Base-by-base conservation (phyloP, 2,797 vertebrate species). In the Thripadectes ignobilis region DNA sequence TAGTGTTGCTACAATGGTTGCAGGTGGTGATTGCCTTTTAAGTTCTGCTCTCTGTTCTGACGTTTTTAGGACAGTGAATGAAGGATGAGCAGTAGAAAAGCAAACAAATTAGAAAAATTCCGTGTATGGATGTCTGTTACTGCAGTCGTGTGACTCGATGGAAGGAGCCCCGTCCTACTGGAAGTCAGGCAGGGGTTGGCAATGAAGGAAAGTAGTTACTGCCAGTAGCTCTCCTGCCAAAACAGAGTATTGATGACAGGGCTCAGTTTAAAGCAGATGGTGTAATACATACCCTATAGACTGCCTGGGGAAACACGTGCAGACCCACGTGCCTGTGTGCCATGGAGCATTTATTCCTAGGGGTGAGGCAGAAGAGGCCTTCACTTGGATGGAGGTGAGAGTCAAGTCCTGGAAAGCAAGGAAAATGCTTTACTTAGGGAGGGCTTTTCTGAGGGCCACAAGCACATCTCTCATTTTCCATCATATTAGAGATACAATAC, bases 11-110 rank as follows among this genome's bases (percentile, higher is more conserved):
- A 6, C 2, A 13, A 22, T 16, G 51, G 34, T 74, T 91, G 95
- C 93, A 92, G 91, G 95, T 95, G 91, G 38, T 74, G 93, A 65
- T 88, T 80, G 89, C 87, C 69, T 95, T 93, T 95, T 80, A 91
- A 87, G 93, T 93, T 95, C 63, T 92, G 34, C 65, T 91, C 55
- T 93, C 63, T 82, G 49, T 93, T 91, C 82, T 95, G 94, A 92
- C 39, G 0, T 95, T 96, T 96, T 95, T 76, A 82, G 93, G 92
- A 67, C 88, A 63, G 63, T 57, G 82, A 72, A 67, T 87, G 88
- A 93, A 88, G 65, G 84, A 73, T 95, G 52, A 84, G 81, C 81
- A 89, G 55, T 48, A 71, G 75, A 67, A 92, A 78, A 15, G 9
- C 69, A 91, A 87, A 69, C 46, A 75, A 73, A 58, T 69, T 14